Base-by-base conservation (phyloP, 1,140 invertebrate genomes). In the Zaprionus inermis region DNA sequence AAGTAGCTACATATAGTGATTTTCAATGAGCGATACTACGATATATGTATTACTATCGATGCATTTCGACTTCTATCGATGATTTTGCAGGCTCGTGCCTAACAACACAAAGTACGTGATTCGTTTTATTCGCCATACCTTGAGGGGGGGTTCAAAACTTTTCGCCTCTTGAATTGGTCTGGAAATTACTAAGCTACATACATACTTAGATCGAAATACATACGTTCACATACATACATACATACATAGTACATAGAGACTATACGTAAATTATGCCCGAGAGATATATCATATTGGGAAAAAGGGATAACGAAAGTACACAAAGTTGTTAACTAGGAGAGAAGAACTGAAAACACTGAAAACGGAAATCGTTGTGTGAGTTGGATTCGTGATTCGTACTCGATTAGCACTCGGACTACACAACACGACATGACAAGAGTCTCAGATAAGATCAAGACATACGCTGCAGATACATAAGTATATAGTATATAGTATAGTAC, bases 391-490 rank as follows among this genome's bases (percentile, higher is more conserved):
- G 41, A 58, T 44, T 44, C 32, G 55, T 46, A 51, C 65, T 46
- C 57, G 56, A 7, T 66, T 66, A 46, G 46, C 52, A 72, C 69
- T 65, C 69, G 60, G 41, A 46, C 64, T 68, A 68, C 51, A 38
- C 24, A 49, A 49, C 44, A 49, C 44, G 20, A 54, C 55, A 75
- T 44, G 58, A 72, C 56, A 65, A 72, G 51, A 78, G 76, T 75
- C 76, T 74, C 76, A 79, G 78, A 64, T 73, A 61, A 79, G 76
- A 76, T 72, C 78, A 70, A 63, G 67, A 63, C 14, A 30, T 54
- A 49, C 44, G 44, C 44, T 61, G 58, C 20, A 79, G 72, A 70
- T 76, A 79, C 78, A 80, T 72, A 75, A 71, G 38, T 44, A 44
- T 44, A 16, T 16, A 3, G 7, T 44, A 56, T 77, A 52, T 56